Evolutionary conservation across 1,140 invertebrate species (phyloP), one percentile per base, ranked within the genome.

Genomic region (Mactra quadrangularis): DNA sequence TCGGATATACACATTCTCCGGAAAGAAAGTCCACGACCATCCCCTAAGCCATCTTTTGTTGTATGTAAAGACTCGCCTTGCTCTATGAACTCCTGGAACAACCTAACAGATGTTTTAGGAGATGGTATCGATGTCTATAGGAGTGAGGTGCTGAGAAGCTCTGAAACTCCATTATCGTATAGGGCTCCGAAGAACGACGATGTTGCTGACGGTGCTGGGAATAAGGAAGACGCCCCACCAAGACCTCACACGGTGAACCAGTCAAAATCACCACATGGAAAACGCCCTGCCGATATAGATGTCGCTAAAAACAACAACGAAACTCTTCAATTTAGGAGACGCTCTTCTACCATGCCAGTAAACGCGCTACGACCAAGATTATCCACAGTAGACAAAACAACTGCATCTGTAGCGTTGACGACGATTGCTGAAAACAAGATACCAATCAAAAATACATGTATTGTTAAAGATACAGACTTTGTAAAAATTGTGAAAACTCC

Each of bases 31-130:
- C 55, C 59, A 1, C 29, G 25, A 45, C 22, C 57, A 6, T 31
- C 45, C 1, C 4, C 41, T 3, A 57, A 50, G 35, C 45, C 74
- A n/a, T 60, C 53, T 2, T 76, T 62, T 19, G 15, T 76, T n/a
- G 74, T 76, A 0, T 76, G 53, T 29, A 76, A 64, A 64, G 38
- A 35, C 9, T 76, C 57, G 2, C 74, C 74, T 2, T 76, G 57
- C 45, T 76, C 74, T 2, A 13, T 62, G 0, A 76, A 76, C 17
- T 29, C 57, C 3, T 76, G 74, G 74, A 62, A 64, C 19, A 62
- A 60, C 47, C n/a, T 76, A 27, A 76, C 74, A 25, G 59, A 76
- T 33, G 22, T 76, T 13, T 41, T 45, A 50, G 22, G 38, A 31
- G 29, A 31, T n/a, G 31, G 38, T 1, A 31, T 76, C 15, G 74